Percentiles rank a stretch among this genome's conserved stretches.
Evolutionary conservation across 2,888 invertebrate genomes (phyloP).

Genomic region (Polyommatus icarus): DNA sequence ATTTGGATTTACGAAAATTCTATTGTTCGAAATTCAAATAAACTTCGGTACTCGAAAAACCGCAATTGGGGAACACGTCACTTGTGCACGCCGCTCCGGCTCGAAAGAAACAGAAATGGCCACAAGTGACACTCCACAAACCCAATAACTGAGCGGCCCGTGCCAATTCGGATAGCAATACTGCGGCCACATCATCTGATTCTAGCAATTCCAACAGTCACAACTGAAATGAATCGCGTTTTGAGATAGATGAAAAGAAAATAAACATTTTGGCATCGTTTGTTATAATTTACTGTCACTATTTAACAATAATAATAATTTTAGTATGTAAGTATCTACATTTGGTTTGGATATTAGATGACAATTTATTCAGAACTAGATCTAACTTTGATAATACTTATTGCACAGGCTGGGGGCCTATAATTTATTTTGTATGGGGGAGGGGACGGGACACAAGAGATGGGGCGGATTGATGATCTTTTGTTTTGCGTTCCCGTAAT

Average conservation of each 20-base stretch:
- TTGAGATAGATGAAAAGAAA: not conserved
- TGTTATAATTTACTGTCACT: not conserved
- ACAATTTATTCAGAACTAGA: no score
- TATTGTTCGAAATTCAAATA: not conserved
- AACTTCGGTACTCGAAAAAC: not conserved
- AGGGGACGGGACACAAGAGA: no score
- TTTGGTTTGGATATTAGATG: no score
- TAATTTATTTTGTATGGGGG: no score
- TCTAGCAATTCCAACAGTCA: not conserved
- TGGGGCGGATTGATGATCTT: no score
- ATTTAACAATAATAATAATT: no score
- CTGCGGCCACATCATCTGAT: not conserved
- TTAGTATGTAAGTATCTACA: no score
- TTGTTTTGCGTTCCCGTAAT: no score
- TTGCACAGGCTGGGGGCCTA: no score
- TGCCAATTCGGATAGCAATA: conserved; percentile 15
- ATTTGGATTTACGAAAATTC: not conserved
- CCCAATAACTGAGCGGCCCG: not conserved
- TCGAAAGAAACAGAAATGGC: conserved; percentile 16
- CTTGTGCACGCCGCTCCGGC: not conserved
- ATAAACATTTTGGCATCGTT: not conserved
- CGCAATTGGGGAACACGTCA: conserved; percentile 13
- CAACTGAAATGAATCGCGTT: not conserved
- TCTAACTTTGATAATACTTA: no score
- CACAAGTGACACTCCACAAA: not conserved